A percentile compares a stretch with the other conserved stretches of the same genome.
phyloP scores from a whole-genome alignment of 2,888 invertebrate species.

The Unio delphinus region DNA sequence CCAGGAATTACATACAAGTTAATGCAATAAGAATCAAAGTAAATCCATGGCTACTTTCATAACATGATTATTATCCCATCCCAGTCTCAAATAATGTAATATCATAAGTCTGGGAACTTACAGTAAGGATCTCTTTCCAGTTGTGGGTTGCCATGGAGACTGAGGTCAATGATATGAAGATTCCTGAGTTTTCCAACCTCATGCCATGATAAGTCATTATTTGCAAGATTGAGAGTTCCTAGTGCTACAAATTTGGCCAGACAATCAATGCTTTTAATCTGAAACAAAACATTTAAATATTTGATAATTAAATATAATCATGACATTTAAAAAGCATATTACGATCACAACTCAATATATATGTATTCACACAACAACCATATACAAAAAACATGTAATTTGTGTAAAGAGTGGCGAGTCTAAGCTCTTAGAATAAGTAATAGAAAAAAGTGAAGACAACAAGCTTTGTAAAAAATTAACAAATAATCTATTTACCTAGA shows the following conservation, averaged over 20 bases:
- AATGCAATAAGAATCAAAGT: too few relatives aligned
- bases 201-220: constrained; percentile 66
- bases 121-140: constrained; percentile 69
- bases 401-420: too few relatives aligned
- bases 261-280: constrained; percentile 65
- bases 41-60: too few relatives aligned
- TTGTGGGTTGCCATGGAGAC: constrained; percentile 67
- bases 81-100: neutral
- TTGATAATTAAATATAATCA: neutral
- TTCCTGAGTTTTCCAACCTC: constrained; percentile 65
- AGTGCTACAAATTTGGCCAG: constrained; percentile 64
- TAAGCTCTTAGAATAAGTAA: too few relatives aligned
- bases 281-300: constrained; percentile 13
- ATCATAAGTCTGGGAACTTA: constrained; percentile 41
- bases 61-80: too few relatives aligned
- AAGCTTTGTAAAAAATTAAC: too few relatives aligned
- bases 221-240: constrained; percentile 63
- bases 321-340: too few relatives aligned
- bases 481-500: too few relatives aligned
- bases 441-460: too few relatives aligned
- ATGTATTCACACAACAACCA: too few relatives aligned
- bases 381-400: too few relatives aligned
- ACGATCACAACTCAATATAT: neutral
- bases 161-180: constrained; percentile 65
- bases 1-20: too few relatives aligned